These are phyloP conservation scores for Tinea pellionella DNA, from an alignment of 2,888 invertebrate genomes.

Conservation along the genomic window DNA sequence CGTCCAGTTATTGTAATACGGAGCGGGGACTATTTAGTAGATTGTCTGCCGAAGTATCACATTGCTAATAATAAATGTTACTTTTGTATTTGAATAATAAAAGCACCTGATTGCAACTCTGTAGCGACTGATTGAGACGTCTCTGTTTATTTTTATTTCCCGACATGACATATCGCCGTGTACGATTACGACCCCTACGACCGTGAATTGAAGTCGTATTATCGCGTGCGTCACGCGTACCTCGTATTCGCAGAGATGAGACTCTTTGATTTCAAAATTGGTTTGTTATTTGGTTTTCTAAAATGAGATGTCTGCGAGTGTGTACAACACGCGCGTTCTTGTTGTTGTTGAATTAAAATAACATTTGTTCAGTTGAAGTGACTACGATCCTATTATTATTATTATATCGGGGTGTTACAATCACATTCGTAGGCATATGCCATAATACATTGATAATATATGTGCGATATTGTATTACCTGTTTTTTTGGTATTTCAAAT, in stretches of 20 bases:
- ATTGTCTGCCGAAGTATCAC: too few species aligned
- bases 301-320: neutral
- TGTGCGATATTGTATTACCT: too few species aligned
- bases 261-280: neutral
- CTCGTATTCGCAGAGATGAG: neutral
- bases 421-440: too few species aligned
- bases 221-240: neutral
- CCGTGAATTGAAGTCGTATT: neutral
- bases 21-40: too few species aligned
- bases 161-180: neutral
- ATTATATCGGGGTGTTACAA: too few species aligned
- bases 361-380: neutral
- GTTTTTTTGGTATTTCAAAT: too few species aligned
- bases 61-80: too few species aligned
- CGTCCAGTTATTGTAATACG: too few species aligned
- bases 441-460: too few species aligned
- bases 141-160: conserved; percentile 44
- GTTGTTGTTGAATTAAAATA: neutral
- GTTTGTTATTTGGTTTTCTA: conserved; percentile 1
- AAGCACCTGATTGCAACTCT: conserved; percentile 56
- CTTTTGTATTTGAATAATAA: too few species aligned
- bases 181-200: neutral
- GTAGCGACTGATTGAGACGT: conserved; percentile 38
- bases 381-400: too few species aligned
- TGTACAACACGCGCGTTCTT: neutral